A percentile compares a stretch with the other conserved stretches of the same genome.
Evolutionary conservation across 2,888 invertebrate species (phyloP).

Genomic region (Cordylochernes scorpioides): DNA sequence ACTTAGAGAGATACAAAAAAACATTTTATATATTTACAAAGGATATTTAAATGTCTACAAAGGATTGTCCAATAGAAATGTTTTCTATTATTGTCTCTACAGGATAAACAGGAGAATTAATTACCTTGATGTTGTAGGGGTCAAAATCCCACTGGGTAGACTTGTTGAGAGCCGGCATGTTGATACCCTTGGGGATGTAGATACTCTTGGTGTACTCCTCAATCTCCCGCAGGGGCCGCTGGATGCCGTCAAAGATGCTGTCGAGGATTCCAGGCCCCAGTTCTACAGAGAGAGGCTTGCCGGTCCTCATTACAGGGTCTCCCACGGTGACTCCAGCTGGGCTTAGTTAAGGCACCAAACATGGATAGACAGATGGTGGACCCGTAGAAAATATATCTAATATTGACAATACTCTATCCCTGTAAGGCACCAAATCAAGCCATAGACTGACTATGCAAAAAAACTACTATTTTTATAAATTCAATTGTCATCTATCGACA

Average conservation of each 20-base stretch:
- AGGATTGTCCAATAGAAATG: too few species aligned
- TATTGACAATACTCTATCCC: too few species aligned
- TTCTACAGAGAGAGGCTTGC: constrained; percentile 95
- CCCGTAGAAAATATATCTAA: too few species aligned
- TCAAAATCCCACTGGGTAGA: constrained; percentile 69
- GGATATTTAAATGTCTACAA: too few species aligned
- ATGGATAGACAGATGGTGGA: too few species aligned
- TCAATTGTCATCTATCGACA: too few species aligned
- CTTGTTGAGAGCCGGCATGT: constrained; percentile 64
- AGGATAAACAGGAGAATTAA: constrained; percentile 2
- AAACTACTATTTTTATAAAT: too few species aligned
- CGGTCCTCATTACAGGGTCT: constrained; percentile 90
- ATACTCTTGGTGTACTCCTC: constrained; percentile 74
- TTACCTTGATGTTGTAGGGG: constrained; percentile 44
- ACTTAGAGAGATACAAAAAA: too few species aligned
- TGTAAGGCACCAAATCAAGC: too few species aligned
- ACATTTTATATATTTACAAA: too few species aligned
- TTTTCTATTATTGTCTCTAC: background rate
- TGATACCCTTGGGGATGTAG: constrained; percentile 98
- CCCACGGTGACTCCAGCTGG: constrained; percentile 94
- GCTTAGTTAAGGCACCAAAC: too few species aligned
- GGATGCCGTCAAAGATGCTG: constrained; percentile 99
- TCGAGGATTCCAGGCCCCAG: constrained; percentile 96
- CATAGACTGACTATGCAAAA: too few species aligned
- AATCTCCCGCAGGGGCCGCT: constrained; percentile 85